Base-by-base conservation (phyloP, 2,797 vertebrate species). In the Alectoris magna region DNA sequence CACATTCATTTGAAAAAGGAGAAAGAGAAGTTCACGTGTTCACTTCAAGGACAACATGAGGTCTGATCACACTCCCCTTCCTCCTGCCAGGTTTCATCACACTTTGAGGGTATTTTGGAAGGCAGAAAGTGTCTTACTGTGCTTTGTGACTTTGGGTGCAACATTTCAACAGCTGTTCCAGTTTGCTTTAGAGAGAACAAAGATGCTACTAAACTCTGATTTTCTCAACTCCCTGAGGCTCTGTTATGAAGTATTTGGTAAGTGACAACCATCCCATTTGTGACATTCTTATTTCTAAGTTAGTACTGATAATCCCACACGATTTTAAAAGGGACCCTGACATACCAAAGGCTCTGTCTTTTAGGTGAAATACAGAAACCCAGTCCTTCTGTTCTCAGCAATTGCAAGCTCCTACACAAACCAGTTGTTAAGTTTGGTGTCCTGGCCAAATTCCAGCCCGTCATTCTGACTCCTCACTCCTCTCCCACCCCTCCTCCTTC, bases 231-330 rank as follows among this genome's bases (percentile, higher is more conserved):
- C 56, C 73, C 85, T 44, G 81, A 94, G 88, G 87, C 83, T 95
- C 70, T 71, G 76, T 84, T 95, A 94, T 88, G 48, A 93, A 58
- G 89, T 94, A 94, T 93, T 95, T 69, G 93, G 82, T 69, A 84
- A 84, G 63, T 90, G 93, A 94, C 82, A 74, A n/a, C 0, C 5
- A 93, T 93, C 63, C 86, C 58, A 62, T 77, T 89, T 76, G 48
- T 71, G 74, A 58, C 67, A 59, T 71, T 86, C 66, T 76, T 88
- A 72, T 60, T 83, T 77, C 38, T 81, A 86, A 81, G 67, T 68
- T 87, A 46, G 85, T 36, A 63, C 39, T 49, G 48, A 81, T 89
- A 91, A 84, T 77, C 44, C 53, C 63, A 81, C 53, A 27, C 3
- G 46, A 29, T 87, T 79, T 84, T 67, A 87, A 63, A 84, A 67